Base-by-base conservation (phyloP, 2,797 vertebrate genomes). In the Fistularia tabacaria region DNA sequence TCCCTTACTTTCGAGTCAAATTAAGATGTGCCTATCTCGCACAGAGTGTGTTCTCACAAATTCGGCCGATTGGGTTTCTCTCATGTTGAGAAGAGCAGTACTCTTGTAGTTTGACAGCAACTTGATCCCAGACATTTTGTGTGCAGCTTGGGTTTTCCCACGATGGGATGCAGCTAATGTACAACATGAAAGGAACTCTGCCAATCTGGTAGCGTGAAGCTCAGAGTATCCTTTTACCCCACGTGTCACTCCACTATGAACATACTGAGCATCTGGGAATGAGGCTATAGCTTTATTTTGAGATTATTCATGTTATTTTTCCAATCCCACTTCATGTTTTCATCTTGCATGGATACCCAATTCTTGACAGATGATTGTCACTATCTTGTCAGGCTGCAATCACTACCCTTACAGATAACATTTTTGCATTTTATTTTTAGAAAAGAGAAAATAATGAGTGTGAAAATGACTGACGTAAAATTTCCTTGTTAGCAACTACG, bases 51-150 rank as follows among this genome's bases (percentile, higher is more conserved):
- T 15, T 40, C 4, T 55, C 7, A 37, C 25, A 25, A 25, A 25
- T 25, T 25, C 25, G 5, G 11, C 13, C 15, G 36, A 55, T 59
- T 9, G 13, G 14, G 38, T 10, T 56, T 49, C 41, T 46, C 10
- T 45, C 15, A 25, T 42, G 12, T 52, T 25, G 13, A 46, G 51
- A 50, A 36, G 1, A 49, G 15, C 10, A 1, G 52, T 41, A 36
- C 37, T 59, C 67, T 66, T n/a, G n/a, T n/a, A n/a, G 74, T 85
- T 79, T 84, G 79, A 69, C 49, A 73, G 78, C 50, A 87, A 86
- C 6, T 52, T 1, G 71, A 87, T 80, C 58, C n/a, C 54, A 5
- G 46, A 42, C 49, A 61, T 49, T 59, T 53, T 62, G 54, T 59
- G 37, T 60, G 61, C 61, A 52, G 66, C 44, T 72, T 48, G 64